These are phyloP conservation scores for Tachypleus tridentatus DNA, from an alignment of 1,140 invertebrate genomes.

Conservation along the genomic window DNA sequence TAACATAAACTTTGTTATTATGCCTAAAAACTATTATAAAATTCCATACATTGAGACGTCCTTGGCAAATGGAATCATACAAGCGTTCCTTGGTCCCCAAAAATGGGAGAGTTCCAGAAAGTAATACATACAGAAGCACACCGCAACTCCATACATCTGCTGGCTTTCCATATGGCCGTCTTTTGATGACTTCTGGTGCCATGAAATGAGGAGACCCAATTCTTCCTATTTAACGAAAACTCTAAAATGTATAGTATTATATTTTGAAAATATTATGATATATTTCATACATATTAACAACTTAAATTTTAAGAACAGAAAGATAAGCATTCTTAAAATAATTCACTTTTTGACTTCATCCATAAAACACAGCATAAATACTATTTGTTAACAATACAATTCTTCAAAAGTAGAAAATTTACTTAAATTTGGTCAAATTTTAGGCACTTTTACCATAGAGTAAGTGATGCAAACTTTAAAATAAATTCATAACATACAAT, in stretches of 20 bases:
- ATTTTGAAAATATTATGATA: not conserved
- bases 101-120: slow-evolving; percentile 88
- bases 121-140: slow-evolving; percentile 83
- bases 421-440: too few relatives aligned
- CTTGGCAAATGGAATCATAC: slow-evolving; percentile 76
- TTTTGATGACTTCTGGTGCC: slow-evolving; percentile 88
- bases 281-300: not conserved
- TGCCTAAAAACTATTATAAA: too few relatives aligned
- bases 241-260: too few relatives aligned
- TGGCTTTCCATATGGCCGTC: slow-evolving; percentile 81
- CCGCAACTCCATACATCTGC: slow-evolving; percentile 95
- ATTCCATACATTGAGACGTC: slow-evolving; percentile 58
- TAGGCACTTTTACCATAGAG: too few relatives aligned
- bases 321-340: not conserved
- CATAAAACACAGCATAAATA: not conserved
- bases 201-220: slow-evolving; percentile 94
- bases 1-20: too few relatives aligned
- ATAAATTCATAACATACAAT: too few relatives aligned
- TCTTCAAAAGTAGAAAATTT: not conserved
- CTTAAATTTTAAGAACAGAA: not conserved
- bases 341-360: not conserved
- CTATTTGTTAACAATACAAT: not conserved
- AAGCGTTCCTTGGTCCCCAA: slow-evolving; percentile 81
- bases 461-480: too few relatives aligned
- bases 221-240: slow-evolving; percentile 52